Percentiles rank a stretch among this genome's conserved stretches.
These are phyloP conservation scores for Haliclona indistincta DNA, from an alignment of 37 sponge, comb jelly and placozoan genomes.

Conservation along the genomic window DNA sequence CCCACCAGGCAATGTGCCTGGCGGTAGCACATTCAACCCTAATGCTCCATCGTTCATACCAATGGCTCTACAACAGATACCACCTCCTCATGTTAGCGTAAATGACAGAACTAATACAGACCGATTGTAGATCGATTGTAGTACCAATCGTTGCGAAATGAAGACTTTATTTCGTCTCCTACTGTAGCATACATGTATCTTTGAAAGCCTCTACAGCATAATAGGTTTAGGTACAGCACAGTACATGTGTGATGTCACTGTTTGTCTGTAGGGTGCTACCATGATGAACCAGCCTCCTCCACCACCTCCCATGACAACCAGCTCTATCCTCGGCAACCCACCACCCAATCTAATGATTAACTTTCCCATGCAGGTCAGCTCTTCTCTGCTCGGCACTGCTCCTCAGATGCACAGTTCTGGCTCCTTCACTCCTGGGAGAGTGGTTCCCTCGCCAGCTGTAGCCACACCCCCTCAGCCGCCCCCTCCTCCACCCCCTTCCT, in stretches of 20 bases:
- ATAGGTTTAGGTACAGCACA: neutral
- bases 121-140: no score
- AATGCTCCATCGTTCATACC: constrained; percentile 85
- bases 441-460: neutral
- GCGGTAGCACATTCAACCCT: constrained; percentile 57
- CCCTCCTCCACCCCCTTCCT: constrained; percentile 7
- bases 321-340: constrained; percentile 59
- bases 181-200: no score
- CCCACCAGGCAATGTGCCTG: no score
- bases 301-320: constrained; percentile 20
- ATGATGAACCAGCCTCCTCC: neutral
- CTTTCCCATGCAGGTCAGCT: neutral
- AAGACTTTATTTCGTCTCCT: no score
- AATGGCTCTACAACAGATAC: constrained; percentile 46
- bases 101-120: no score
- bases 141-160: no score
- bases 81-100: no score
- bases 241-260: neutral
- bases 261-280: neutral
- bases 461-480: constrained; percentile 10
- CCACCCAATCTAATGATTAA: constrained; percentile 14
- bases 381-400: constrained; percentile 48
- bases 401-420: constrained; percentile 22
- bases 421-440: neutral
- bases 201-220: no score